phyloP scores from a whole-genome alignment of 2,888 invertebrate genomes.

The Leptinotarsa peninsularis region DNA sequence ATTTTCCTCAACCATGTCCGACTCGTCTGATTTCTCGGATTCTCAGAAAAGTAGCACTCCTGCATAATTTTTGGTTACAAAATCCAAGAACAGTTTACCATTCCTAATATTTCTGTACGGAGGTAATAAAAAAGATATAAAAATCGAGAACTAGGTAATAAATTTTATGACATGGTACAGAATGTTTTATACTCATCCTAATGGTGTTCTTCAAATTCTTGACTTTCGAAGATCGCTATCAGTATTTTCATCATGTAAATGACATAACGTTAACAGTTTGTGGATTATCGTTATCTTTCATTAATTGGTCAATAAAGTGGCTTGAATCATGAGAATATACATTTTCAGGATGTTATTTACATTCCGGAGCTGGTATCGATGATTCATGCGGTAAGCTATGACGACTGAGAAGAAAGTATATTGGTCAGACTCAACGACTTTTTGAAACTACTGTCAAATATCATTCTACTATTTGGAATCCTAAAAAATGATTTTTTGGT shows the following conservation, averaged over 20 bases:
- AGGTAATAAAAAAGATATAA: slow-evolving; percentile 40
- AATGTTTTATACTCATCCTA: slow-evolving; percentile 22
- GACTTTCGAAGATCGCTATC: slow-evolving; percentile 14
- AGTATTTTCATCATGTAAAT: slow-evolving; percentile 21
- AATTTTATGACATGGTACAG: slow-evolving; percentile 13
- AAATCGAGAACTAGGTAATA: slow-evolving; percentile 25
- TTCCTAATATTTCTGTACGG: slow-evolving; percentile 36
- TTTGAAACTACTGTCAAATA: too few species aligned
- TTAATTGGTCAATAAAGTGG: slow-evolving; percentile 15
- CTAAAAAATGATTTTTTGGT: too few species aligned
- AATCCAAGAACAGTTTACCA: slow-evolving; percentile 31
- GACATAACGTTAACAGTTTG: slow-evolving; percentile 15
- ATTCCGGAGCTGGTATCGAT: not conserved
- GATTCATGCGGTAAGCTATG: too few species aligned
- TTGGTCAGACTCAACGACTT: too few species aligned
- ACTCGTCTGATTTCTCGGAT: slow-evolving; percentile 16
- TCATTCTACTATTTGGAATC: too few species aligned
- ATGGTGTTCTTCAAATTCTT: slow-evolving; percentile 20
- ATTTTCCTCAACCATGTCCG: slow-evolving; percentile 21
- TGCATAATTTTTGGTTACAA: slow-evolving; percentile 32
- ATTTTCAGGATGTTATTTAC: not conserved
- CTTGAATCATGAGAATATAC: not conserved
- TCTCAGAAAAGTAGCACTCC: slow-evolving; percentile 33
- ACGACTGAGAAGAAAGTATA: too few species aligned
- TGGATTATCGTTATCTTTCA: slow-evolving; percentile 4